Percentiles rank a stretch among this genome's conserved stretches.
Conservation (phyloP, 2,888 invertebrate genomes). For the Priapulus caudatus region DNA sequence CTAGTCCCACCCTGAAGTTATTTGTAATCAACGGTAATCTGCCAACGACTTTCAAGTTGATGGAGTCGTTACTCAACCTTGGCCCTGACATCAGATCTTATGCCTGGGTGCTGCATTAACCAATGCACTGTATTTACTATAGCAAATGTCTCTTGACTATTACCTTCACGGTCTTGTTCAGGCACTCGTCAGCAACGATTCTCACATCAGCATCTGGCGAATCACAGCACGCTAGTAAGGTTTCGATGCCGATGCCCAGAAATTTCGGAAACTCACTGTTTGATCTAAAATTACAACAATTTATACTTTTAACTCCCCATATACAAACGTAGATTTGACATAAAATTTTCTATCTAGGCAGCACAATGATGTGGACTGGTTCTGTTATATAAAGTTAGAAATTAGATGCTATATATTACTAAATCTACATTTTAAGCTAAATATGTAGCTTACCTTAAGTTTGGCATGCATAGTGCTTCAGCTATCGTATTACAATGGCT, state of each 20-base stretch:
- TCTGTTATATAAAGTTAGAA: conserved; percentile 26
- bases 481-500: conserved; percentile 56
- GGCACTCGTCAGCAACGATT: conserved; percentile 66
- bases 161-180: conserved; percentile 64
- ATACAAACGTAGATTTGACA: too few species aligned
- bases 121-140: too few species aligned
- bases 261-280: conserved; percentile 44
- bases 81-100: too few species aligned
- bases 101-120: too few species aligned
- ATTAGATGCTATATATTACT: not conserved
- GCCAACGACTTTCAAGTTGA: too few species aligned
- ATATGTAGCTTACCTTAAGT: conserved; percentile 45
- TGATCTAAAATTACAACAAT: conserved; percentile 41
- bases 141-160: too few species aligned
- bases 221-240: conserved; percentile 57
- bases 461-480: conserved; percentile 55
- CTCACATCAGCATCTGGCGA: conserved; percentile 64
- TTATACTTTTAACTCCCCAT: too few species aligned
- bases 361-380: conserved; percentile 6
- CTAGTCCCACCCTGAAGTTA: too few species aligned
- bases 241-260: conserved; percentile 56
- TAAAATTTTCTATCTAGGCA: not conserved
- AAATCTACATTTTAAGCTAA: not conserved
- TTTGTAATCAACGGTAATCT: too few species aligned
- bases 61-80: too few species aligned